A percentile compares a stretch with the other conserved stretches of the same genome.
Conservation (phyloP, 2,888 invertebrate genomes). For the Sarcophaga caerulescens region DNA sequence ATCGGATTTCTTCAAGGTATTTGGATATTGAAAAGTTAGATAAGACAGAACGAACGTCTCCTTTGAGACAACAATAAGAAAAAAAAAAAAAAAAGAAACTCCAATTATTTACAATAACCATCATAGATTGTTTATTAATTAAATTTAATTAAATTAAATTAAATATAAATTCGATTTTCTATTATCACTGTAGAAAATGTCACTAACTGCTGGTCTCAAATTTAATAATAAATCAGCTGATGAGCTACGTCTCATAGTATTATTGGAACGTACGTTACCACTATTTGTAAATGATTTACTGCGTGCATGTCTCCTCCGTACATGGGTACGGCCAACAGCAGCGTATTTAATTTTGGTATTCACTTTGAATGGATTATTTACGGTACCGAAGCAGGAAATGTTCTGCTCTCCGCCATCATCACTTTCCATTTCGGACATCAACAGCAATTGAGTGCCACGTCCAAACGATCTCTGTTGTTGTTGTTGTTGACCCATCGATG, state of each 20-base stretch:
- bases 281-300: conserved; percentile 79
- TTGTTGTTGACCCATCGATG: conserved; percentile 17
- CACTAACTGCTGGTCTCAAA: conserved; percentile 61
- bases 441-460: conserved; percentile 47
- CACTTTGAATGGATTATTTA: conserved; percentile 72
- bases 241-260: conserved; percentile 75
- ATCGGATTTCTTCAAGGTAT: too few relatives aligned
- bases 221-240: conserved; percentile 79
- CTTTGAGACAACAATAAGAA: too few relatives aligned
- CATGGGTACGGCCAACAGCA: conserved; percentile 50
- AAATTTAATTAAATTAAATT: conserved; percentile 37
- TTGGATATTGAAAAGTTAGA: too few relatives aligned
- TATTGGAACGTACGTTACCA: conserved; percentile 54
- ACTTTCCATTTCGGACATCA: conserved; percentile 69
- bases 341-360: conserved; percentile 64
- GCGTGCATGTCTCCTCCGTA: conserved; percentile 73
- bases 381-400: conserved; percentile 78
- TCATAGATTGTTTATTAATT: not conserved
- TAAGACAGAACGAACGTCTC: too few relatives aligned
- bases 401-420: conserved; percentile 71
- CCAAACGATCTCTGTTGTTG: not conserved
- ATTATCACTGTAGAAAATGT: conserved; percentile 59
- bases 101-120: too few relatives aligned
- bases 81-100: too few relatives aligned
- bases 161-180: conserved; percentile 62